A percentile compares a stretch with the other conserved stretches of the same genome.
Evolutionary conservation across 53 echinoderm and acorn worm species (phyloP).

Genomic region (Holothuria scabra): DNA sequence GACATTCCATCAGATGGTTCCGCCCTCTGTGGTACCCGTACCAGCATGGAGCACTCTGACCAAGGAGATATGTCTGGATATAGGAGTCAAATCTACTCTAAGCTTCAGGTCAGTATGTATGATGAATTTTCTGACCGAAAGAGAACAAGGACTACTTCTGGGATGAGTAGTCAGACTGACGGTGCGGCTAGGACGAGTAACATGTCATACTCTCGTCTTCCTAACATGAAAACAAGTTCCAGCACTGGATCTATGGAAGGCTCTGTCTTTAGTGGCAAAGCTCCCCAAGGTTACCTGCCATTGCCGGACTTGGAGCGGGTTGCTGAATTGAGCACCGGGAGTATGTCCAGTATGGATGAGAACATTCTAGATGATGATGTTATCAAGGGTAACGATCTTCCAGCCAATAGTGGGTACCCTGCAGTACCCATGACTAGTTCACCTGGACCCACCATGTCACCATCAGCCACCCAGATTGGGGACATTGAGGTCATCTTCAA

Average conservation of each 20-base stretch:
- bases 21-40: not conserved
- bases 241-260: slow-evolving; percentile 32
- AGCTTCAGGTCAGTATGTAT: slow-evolving; percentile 71
- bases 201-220: slow-evolving; percentile 30
- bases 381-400: slow-evolving; percentile 1
- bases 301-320: slow-evolving; percentile 41
- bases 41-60: slow-evolving; percentile 21
- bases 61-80: not conserved
- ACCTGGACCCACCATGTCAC: slow-evolving; percentile 63
- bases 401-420: not conserved
- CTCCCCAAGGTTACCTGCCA: slow-evolving; percentile 47
- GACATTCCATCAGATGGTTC: slow-evolving; percentile 42
- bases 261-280: slow-evolving; percentile 36
- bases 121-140: slow-evolving; percentile 82
- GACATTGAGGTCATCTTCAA: slow-evolving; percentile 93
- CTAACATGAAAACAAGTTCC: slow-evolving; percentile 10
- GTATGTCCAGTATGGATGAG: slow-evolving; percentile 36
- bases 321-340: slow-evolving; percentile 30
- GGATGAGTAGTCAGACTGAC: slow-evolving; percentile 32
- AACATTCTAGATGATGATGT: slow-evolving; percentile 15
- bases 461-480: slow-evolving; percentile 78
- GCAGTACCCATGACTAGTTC: slow-evolving; percentile 6
- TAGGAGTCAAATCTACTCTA: slow-evolving; percentile 25
- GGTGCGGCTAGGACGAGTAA: slow-evolving; percentile 16
- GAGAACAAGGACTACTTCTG: slow-evolving; percentile 42